Evolutionary conservation across 1,140 invertebrate species (phyloP).

Genomic region (Brachystomella parvula): DNA sequence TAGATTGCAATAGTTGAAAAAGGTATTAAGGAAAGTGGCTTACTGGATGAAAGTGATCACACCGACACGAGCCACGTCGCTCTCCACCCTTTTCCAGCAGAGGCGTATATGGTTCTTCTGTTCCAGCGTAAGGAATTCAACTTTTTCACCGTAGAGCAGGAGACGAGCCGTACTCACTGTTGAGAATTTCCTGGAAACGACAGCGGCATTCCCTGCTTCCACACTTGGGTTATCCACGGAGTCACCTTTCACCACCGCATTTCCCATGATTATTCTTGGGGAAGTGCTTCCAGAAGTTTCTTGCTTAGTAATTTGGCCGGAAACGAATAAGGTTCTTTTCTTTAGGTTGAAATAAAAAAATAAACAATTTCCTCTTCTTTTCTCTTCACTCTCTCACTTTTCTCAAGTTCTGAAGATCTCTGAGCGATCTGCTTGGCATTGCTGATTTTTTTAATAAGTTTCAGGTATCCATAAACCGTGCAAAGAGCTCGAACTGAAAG

Average conservation of each 20-base stretch:
- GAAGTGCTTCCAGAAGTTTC: too few species aligned
- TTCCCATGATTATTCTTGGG: too few species aligned
- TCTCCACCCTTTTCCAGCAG: constrained; percentile 48
- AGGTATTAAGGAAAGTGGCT: constrained; percentile 22
- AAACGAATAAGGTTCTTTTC: too few species aligned
- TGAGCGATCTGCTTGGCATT: too few species aligned
- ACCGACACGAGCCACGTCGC: constrained; percentile 49
- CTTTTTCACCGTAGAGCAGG: constrained; percentile 27
- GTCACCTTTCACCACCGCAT: constrained; percentile 24
- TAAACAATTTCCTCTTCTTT: too few species aligned
- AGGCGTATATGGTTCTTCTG: constrained; percentile 46
- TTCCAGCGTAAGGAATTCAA: constrained; percentile 39
- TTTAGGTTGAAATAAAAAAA: too few species aligned
- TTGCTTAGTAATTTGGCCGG: too few species aligned
- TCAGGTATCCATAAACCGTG: too few species aligned
- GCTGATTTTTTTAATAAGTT: too few species aligned
- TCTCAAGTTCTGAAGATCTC: too few species aligned
- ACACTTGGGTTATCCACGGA: background rate
- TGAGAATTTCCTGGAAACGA: constrained; percentile 33
- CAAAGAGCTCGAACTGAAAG: too few species aligned
- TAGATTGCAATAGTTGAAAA: background rate
- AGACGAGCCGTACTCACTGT: constrained; percentile 35
- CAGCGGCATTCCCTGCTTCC: background rate
- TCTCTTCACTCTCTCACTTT: too few species aligned
- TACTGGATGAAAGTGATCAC: constrained; percentile 51